Evolutionary conservation across 2,113 vertebrate genomes (phyloP), one percentile per base, ranked within the genome.

Genomic region (Rhinoderma darwinii): DNA sequence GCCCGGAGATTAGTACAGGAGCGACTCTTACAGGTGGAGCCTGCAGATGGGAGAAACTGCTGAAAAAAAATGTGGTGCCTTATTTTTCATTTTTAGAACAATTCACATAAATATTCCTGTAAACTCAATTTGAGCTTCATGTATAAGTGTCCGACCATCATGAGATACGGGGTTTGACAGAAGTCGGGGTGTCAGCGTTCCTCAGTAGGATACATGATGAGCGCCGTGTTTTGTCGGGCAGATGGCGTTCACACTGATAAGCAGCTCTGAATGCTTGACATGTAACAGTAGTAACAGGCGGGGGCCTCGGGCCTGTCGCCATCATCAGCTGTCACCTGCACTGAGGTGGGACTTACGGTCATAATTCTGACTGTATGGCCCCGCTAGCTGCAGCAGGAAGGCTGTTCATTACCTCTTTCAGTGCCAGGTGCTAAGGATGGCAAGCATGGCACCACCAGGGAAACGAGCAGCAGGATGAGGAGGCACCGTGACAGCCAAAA

Each of bases 361-460:
- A 74, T 1, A 2, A 79, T 32, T 75, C 27, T 43, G 32, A 84
- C 84, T 51, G 17, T 86, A 89, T 91, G 89, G 54, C 91, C 89
- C 90, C 63, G 90, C 84, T 66, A 1, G 0, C 2, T 86, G 32
- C 30, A 11, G 11, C 27, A 20, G 27, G 81, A 0, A 68, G 81
- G 5, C 30, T 3, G 86, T 44, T 88, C 89, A 90, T 91, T 90
- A 90, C 89, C 91, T 88, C 89, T 85, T 90, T 86, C 87, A 84
- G 92, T 91, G 92, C 91, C 90, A 92, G 89, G 93, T 89, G 92
- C 92, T 88, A 89, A 32, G 89, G 89, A 90, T 50, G 75, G 90
- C 61, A 75, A 0, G 90, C 91, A 89, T 88, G 88, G 91, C 91
- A 41, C 90, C 14, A 84, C 90, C 89, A 75, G 44, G 86, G 87